These are phyloP conservation scores for Sciurus niger DNA, from an alignment of 2,113 vertebrate species.

Conservation along the genomic window DNA sequence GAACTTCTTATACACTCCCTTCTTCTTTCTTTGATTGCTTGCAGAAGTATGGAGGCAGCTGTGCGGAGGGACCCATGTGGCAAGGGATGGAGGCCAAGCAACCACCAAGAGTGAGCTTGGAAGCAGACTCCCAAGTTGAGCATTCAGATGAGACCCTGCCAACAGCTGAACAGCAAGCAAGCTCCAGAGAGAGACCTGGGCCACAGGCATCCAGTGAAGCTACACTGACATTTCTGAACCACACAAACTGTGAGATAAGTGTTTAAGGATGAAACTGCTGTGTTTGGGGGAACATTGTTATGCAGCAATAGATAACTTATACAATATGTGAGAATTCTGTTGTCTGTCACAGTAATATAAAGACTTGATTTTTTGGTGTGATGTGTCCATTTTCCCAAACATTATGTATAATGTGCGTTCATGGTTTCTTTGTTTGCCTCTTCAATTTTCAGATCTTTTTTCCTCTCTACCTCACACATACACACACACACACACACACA, in stretches of 20 bases:
- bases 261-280: neutral
- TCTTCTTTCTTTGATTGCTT: neutral
- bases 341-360: neutral
- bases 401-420: neutral
- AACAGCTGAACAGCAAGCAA: neutral
- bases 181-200: neutral
- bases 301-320: neutral
- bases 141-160: neutral
- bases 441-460: slow-evolving; percentile 54
- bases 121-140: neutral
- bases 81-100: neutral
- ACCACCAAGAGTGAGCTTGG: neutral
- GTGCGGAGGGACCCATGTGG: neutral
- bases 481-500: neutral
- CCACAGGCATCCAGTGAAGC: neutral
- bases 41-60: slow-evolving; percentile 51
- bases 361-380: neutral
- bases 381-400: neutral
- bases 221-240: neutral
- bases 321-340: neutral
- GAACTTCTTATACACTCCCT: neutral
- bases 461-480: neutral
- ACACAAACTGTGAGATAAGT: neutral
- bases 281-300: neutral
- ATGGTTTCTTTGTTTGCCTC: slow-evolving; percentile 61